These are phyloP conservation scores for Corbicula japonica DNA, from an alignment of 2,888 invertebrate species.

Conservation along the genomic window DNA sequence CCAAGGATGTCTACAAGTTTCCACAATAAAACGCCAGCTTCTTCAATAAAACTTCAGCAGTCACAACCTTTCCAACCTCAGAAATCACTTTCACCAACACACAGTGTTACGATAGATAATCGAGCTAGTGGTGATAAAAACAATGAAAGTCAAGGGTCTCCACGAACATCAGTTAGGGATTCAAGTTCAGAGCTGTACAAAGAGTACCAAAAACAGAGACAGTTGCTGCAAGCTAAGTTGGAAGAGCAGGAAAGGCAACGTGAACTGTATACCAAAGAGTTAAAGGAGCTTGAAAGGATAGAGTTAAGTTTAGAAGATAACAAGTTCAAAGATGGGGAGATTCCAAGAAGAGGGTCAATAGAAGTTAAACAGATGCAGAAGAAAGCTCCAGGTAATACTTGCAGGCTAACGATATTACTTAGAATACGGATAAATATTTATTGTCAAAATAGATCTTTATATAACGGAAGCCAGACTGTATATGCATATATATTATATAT, in stretches of 20 bases:
- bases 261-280: slow-evolving; percentile 88
- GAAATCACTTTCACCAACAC: slow-evolving; percentile 77
- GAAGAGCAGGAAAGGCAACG: slow-evolving; percentile 80
- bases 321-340: slow-evolving; percentile 36
- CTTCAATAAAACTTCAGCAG: slow-evolving; percentile 57
- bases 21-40: slow-evolving; percentile 53
- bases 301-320: slow-evolving; percentile 67
- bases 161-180: slow-evolving; percentile 64
- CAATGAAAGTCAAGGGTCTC: slow-evolving; percentile 33
- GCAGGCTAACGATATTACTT: no score
- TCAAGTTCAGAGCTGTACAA: slow-evolving; percentile 91
- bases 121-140: slow-evolving; percentile 30
- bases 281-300: slow-evolving; percentile 77
- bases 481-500: no score
- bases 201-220: slow-evolving; percentile 91
- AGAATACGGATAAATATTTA: no score
- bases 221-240: slow-evolving; percentile 78
- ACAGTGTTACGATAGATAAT: slow-evolving; percentile 56
- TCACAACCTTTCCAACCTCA: slow-evolving; percentile 62
- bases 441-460: no score
- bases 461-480: no score
- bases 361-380: slow-evolving; percentile 45
- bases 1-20: slow-evolving; percentile 64
- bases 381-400: no score
- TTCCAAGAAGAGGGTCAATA: slow-evolving; percentile 33